A percentile compares a stretch with the other conserved stretches of the same genome.
Conservation (phyloP, 2,888 invertebrate species). For the Xestoiulus laeticollis region DNA sequence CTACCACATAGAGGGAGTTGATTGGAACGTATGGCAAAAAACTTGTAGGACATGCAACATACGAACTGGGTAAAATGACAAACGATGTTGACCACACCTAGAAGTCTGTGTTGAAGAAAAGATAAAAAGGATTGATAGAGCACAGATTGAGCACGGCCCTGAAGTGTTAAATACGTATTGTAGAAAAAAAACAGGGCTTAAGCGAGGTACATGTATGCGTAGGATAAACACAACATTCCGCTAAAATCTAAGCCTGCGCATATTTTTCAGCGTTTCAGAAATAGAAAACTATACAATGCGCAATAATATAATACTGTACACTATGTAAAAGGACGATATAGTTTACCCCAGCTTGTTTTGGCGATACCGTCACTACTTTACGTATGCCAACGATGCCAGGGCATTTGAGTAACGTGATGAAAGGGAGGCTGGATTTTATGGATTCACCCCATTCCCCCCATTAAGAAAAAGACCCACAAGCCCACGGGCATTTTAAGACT, state of each 20-base stretch:
- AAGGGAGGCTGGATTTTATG: not conserved
- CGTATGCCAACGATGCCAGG: not conserved
- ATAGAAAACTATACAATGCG: conserved; percentile 34
- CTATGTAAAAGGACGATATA: not conserved
- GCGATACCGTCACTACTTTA: too few species aligned
- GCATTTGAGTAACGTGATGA: not conserved
- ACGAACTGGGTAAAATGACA: not conserved
- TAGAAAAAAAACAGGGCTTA: not conserved
- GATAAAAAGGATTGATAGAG: not conserved
- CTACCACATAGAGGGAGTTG: not conserved
- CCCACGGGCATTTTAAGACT: not conserved
- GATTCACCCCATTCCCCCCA: not conserved
- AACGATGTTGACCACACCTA: conserved; percentile 7
- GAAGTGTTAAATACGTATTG: not conserved
- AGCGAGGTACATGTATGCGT: not conserved
- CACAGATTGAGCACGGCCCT: not conserved
- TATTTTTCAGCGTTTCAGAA: not conserved
- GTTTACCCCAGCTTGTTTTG: not conserved
- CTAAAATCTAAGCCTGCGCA: not conserved
- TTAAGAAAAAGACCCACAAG: not conserved
- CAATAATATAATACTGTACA: conserved; percentile 12
- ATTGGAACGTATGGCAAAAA: not conserved
- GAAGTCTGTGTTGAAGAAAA: not conserved
- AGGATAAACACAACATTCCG: not conserved
- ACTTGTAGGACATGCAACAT: not conserved